A percentile compares a stretch with the other conserved stretches of the same genome.
These are phyloP conservation scores for Hoplostethus mediterraneus DNA, from an alignment of 2,797 vertebrate species.

Conservation along the genomic window DNA sequence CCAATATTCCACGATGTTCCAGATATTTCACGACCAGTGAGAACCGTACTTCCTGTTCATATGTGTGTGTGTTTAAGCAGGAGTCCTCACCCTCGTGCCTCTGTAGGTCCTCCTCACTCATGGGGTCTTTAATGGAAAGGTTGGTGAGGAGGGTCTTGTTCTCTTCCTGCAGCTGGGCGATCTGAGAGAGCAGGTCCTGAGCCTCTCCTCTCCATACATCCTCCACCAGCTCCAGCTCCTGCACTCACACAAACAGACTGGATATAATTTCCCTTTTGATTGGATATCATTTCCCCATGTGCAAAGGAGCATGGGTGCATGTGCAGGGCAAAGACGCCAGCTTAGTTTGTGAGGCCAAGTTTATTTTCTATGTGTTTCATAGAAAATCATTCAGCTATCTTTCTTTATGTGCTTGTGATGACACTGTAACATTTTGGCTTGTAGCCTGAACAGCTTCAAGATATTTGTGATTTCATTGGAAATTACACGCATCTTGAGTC, in stretches of 20 bases:
- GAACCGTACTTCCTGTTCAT: neutral
- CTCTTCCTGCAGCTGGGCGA: slow-evolving; percentile 97
- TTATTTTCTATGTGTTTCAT: no score
- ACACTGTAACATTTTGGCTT: no score
- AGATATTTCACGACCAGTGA: no score
- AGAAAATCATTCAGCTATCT: no score
- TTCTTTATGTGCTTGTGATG: no score
- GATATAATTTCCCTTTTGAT: neutral
- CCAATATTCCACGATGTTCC: no score
- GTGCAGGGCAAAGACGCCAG: no score
- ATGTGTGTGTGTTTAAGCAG: neutral
- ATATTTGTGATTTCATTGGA: neutral
- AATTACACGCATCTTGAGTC: neutral
- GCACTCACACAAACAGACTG: slow-evolving; percentile 1
- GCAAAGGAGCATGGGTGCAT: no score
- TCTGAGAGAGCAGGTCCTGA: slow-evolving; percentile 96
- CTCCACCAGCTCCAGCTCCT: slow-evolving; percentile 98
- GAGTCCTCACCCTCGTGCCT: slow-evolving; percentile 90
- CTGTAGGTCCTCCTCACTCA: slow-evolving; percentile 96
- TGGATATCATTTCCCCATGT: no score
- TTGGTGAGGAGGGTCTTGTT: slow-evolving; percentile 94
- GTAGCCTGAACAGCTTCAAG: no score
- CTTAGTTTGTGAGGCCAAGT: no score
- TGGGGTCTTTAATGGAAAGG: slow-evolving; percentile 90
- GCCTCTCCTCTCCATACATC: slow-evolving; percentile 98